These are phyloP conservation scores for Drosophila mojavensis DNA, from an alignment of 1,140 invertebrate species.

Conservation along the genomic window DNA sequence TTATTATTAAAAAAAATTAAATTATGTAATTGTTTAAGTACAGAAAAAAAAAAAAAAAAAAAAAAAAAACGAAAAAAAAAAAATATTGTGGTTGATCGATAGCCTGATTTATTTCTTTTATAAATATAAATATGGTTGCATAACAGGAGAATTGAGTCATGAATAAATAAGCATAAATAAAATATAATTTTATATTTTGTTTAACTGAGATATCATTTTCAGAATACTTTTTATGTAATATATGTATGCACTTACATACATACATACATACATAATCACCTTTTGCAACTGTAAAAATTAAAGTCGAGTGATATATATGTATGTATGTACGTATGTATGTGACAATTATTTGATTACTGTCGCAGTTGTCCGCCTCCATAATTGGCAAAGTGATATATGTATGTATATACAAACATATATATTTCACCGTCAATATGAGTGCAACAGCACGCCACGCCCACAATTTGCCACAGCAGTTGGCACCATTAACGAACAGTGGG, in stretches of 20 bases:
- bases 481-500: conserved; percentile 53
- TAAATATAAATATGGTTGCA: background rate
- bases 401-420: conserved; percentile 15
- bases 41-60: conserved; percentile 41
- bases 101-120: background rate
- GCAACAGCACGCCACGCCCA: conserved; percentile 32
- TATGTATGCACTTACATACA: background rate
- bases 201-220: background rate
- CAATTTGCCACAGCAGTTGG: conserved; percentile 45
- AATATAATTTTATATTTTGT: background rate
- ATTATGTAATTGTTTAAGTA: conserved; percentile 60
- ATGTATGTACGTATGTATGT: conserved; percentile 18
- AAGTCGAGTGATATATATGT: conserved; percentile 53
- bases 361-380: conserved; percentile 57
- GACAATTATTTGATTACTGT: conserved; percentile 83
- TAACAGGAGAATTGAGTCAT: conserved; percentile 2
- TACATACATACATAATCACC: background rate
- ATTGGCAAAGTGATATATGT: conserved; percentile 75
- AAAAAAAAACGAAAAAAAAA: conserved; percentile 42
- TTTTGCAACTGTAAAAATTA: background rate
- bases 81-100: conserved; percentile 21
- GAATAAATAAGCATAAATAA: too few species aligned
- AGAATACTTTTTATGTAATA: background rate
- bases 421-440: conserved; percentile 18
- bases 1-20: conserved; percentile 35